These are phyloP conservation scores for Drosophila rufa DNA, from an alignment of 1,140 invertebrate genomes.

Conservation along the genomic window DNA sequence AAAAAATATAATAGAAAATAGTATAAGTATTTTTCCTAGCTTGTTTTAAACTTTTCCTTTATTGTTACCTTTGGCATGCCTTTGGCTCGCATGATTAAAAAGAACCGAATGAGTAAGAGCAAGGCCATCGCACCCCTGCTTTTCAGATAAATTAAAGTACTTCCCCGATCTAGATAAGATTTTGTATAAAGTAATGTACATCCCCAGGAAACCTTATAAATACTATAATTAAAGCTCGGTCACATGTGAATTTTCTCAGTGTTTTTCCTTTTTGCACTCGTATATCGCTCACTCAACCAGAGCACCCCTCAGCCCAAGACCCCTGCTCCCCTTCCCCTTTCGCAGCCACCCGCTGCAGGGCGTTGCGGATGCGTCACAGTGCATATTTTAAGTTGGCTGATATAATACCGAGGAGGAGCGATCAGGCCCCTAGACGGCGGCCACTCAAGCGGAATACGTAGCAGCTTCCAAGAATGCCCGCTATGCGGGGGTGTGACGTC, in stretches of 20 bases:
- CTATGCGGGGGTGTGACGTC: constrained; percentile 72
- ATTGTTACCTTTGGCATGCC: no score
- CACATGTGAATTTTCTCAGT: neutral
- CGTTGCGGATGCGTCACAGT: constrained; percentile 70
- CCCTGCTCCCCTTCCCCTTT: neutral
- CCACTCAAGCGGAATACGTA: constrained; percentile 54
- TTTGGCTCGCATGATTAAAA: neutral
- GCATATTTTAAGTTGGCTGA: constrained; percentile 76
- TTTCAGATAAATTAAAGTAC: neutral
- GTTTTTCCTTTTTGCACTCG: constrained; percentile 6
- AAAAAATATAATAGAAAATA: neutral
- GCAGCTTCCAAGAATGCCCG: constrained; percentile 70
- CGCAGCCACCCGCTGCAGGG: constrained; percentile 16
- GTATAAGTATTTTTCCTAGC: neutral
- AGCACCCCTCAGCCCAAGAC: neutral
- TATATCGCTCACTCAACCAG: constrained; percentile 54
- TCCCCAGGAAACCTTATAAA: neutral
- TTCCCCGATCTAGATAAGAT: neutral
- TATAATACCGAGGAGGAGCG: constrained; percentile 55
- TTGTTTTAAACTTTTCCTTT: neutral
- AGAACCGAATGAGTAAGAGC: neutral
- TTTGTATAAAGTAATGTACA: neutral
- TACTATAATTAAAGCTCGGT: neutral
- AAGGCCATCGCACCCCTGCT: neutral
- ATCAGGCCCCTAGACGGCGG: constrained; percentile 47